Conservation (phyloP, 2,888 invertebrate genomes). For the Leptopilina syphax region DNA sequence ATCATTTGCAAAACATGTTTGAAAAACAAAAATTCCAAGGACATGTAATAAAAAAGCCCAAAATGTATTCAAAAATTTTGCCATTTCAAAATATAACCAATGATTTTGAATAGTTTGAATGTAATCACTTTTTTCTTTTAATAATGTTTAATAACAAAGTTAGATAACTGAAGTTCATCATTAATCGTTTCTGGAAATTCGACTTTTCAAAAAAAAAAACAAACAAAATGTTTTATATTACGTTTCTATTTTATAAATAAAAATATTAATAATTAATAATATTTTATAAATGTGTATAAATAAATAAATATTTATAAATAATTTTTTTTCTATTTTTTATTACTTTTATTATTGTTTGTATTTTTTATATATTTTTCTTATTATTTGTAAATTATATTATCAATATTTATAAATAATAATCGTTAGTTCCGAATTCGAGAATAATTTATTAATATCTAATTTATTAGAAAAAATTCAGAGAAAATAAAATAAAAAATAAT, state of each 20-base stretch:
- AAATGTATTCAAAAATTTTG: constrained; percentile 65
- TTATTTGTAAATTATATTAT: too few species aligned
- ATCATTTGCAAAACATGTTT: constrained; percentile 64
- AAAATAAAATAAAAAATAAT: not conserved
- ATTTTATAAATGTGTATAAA: too few species aligned
- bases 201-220: not conserved
- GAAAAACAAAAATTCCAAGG: constrained; percentile 63
- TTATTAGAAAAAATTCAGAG: too few species aligned
- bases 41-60: constrained; percentile 66
- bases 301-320: too few species aligned
- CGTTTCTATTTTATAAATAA: too few species aligned
- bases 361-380: too few species aligned
- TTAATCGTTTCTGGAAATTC: constrained; percentile 2
- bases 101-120: not conserved
- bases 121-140: not conserved
- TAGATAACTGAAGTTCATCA: constrained; percentile 14
- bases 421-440: too few species aligned
- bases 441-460: too few species aligned
- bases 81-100: constrained; percentile 56
- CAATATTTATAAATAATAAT: too few species aligned
- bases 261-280: too few species aligned
- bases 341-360: too few species aligned
- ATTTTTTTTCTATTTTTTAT: too few species aligned
- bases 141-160: not conserved
- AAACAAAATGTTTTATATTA: not conserved